phyloP scores from a whole-genome alignment of 2,888 invertebrate species.

The Pyrgus malvae region DNA sequence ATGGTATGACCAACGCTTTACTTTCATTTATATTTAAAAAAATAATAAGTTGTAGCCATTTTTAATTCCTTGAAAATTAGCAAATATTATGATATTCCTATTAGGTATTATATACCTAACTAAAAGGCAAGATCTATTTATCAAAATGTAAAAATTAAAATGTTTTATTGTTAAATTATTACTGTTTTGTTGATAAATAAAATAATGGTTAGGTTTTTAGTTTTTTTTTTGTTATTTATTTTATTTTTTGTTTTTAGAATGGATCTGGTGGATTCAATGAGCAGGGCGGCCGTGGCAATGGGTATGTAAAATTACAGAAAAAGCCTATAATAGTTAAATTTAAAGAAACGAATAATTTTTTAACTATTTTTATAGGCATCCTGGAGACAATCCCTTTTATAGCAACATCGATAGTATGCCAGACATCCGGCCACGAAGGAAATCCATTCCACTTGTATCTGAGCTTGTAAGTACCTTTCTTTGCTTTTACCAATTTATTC shows the following conservation, averaged over 20 bases:
- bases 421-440: slow-evolving; percentile 97
- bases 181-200: slow-evolving; percentile 42
- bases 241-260: slow-evolving; percentile 89
- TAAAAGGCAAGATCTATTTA: slow-evolving; percentile 3
- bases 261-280: slow-evolving; percentile 90
- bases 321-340: neutral
- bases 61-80: too few species aligned
- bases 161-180: slow-evolving; percentile 34
- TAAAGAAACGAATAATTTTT: neutral
- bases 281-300: slow-evolving; percentile 89
- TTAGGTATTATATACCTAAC: too few species aligned
- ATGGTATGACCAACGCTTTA: too few species aligned
- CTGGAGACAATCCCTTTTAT: slow-evolving; percentile 99
- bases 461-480: slow-evolving; percentile 93
- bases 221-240: slow-evolving; percentile 59
- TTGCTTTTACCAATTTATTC: slow-evolving; percentile 44
- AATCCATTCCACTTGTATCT: slow-evolving; percentile 98
- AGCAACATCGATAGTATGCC: slow-evolving; percentile 99
- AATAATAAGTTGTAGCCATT: too few species aligned
- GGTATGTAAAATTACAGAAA: slow-evolving; percentile 80
- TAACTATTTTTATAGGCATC: slow-evolving; percentile 82
- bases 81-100: too few species aligned
- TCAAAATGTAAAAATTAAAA: slow-evolving; percentile 33
- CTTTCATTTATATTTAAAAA: too few species aligned
- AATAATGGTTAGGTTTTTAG: slow-evolving; percentile 61